Evolutionary conservation across 1,140 invertebrate genomes (phyloP).

Genomic region (Belonocnema kinseyi): DNA sequence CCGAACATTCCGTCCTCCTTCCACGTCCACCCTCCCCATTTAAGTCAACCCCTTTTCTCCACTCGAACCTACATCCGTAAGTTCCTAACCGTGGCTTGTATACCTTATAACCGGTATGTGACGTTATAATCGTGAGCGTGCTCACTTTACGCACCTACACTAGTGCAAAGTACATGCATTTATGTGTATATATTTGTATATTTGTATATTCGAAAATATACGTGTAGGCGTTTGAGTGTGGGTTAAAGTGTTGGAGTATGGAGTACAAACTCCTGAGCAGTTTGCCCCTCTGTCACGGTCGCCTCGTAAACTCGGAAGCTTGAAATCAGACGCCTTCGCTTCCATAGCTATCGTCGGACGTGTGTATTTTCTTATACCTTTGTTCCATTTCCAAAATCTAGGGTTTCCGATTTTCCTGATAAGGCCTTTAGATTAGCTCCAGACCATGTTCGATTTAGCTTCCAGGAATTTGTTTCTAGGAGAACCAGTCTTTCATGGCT

Average conservation of each 20-base stretch:
- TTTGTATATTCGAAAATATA: not conserved
- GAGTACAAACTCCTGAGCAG: slow-evolving; percentile 34
- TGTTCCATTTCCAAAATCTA: not conserved
- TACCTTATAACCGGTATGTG: slow-evolving; percentile 66
- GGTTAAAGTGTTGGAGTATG: not conserved
- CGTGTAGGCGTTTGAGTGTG: not conserved
- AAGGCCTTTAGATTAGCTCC: not conserved
- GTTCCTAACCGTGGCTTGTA: slow-evolving; percentile 55
- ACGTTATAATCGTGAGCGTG: slow-evolving; percentile 65
- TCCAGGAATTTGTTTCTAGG: not conserved
- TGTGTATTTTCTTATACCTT: not conserved
- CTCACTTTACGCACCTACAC: slow-evolving; percentile 42
- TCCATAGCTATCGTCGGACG: slow-evolving; percentile 8
- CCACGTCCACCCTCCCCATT: slow-evolving; percentile 53
- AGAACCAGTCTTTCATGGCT: not conserved
- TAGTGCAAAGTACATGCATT: slow-evolving; percentile 10
- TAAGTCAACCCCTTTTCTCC: slow-evolving; percentile 43
- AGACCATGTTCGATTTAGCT: not conserved
- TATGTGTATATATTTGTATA: slow-evolving; percentile 30
- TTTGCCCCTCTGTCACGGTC: slow-evolving; percentile 57
- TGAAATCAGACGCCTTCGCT: slow-evolving; percentile 49
- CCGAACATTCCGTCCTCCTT: slow-evolving; percentile 64
- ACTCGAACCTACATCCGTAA: not conserved
- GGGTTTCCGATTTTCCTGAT: not conserved
- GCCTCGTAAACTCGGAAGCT: slow-evolving; percentile 55